Evolutionary conservation across 2,888 invertebrate genomes (phyloP).

Genomic region (Acleris literana): DNA sequence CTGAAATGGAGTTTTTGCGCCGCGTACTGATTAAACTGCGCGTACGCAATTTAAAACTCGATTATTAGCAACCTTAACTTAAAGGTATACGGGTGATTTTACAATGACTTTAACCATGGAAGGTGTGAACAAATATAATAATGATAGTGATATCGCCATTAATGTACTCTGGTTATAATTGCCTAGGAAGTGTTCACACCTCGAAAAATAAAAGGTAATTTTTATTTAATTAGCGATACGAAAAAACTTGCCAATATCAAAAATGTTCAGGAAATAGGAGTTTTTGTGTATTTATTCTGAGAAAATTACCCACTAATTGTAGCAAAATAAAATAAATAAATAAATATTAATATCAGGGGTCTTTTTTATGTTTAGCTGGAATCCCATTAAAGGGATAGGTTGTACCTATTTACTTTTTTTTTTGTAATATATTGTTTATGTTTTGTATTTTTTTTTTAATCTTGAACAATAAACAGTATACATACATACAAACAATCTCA

Average conservation of each 20-base stretch:
- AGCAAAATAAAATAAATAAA: too few relatives aligned
- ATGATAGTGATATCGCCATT: neutral
- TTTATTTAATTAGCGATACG: neutral
- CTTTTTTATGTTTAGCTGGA: too few relatives aligned
- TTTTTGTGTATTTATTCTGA: too few relatives aligned
- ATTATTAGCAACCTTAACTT: neutral
- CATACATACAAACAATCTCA: too few relatives aligned
- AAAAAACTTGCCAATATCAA: neutral
- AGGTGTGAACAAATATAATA: neutral
- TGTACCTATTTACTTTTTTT: too few relatives aligned
- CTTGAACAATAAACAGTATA: too few relatives aligned
- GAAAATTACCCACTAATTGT: too few relatives aligned
- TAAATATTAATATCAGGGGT: too few relatives aligned
- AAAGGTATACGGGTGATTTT: neutral
- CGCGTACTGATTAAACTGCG: constrained; percentile 14
- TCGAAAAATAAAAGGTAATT: neutral
- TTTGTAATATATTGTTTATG: too few relatives aligned
- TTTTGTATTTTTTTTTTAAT: too few relatives aligned
- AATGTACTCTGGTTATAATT: neutral
- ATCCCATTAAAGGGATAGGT: too few relatives aligned
- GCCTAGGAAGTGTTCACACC: constrained; percentile 1
- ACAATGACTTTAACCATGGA: neutral
- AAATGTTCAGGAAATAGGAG: too few relatives aligned
- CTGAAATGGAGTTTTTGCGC: constrained; percentile 24
- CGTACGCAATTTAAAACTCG: neutral